Evolutionary conservation across 2,797 vertebrate genomes (phyloP), one percentile per base, ranked within the genome.

Genomic region (Sarcophilus harrisii): DNA sequence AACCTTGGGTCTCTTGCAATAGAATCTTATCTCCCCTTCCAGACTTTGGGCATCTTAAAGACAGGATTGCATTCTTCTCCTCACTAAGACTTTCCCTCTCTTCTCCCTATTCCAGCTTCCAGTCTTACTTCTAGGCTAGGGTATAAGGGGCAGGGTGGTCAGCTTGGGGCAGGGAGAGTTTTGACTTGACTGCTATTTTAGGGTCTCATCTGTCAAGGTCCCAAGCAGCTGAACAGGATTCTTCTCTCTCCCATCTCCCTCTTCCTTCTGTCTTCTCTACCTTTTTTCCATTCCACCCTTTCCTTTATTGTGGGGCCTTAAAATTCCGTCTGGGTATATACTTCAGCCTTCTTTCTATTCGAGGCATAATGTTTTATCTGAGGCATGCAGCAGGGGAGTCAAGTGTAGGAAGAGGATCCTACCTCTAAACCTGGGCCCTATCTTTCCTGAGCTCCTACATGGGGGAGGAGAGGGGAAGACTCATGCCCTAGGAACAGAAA

Each of bases 241-340:
- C 66, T 73, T 38, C 89, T 90, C 87, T 6, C 29, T 60, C 59
- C 28, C 29, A 6, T 60, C 59, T 90, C 45, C 24, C 49, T 90
- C 24, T 49, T 52, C 45, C 4, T 52, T 90, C 87, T 90, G 11
- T 52, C 87, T 29, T 89, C 30, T 62, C 60, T 45, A 49, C 87
- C 89, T 55, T 38, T 38, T 0, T n/a, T 10, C 14, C 13, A 3
- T 87, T 87, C 73, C 11, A n/a, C 73, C 49, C 89, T 13, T 27
- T 29, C 45, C 29, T 49, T 55, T 55, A 38, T 0, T 28, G n/a
- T 28, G 52, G 91, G n/a, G 18, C 13, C 95, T 90, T 18, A 58
- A 94, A 0, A 92, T 21, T 96, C 93, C 93, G 73, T 94, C 91
- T 93, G 59, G 73, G 45, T 90, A 62, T 28, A 91, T 58, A 90